These are phyloP conservation scores for Mesaphorura yosii DNA, from an alignment of 1,140 invertebrate genomes.

Conservation along the genomic window DNA sequence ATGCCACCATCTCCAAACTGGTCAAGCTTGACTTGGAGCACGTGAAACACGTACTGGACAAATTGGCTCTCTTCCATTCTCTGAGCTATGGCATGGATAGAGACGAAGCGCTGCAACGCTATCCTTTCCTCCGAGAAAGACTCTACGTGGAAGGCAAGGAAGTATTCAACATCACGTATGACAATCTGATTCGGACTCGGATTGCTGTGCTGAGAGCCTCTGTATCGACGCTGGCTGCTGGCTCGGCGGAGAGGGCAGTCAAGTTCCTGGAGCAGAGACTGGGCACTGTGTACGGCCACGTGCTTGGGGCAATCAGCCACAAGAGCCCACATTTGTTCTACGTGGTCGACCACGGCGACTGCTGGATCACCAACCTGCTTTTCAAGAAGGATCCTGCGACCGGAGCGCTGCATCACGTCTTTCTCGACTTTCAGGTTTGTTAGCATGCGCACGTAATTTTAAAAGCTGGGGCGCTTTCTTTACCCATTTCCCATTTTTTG, in stretches of 20 bases:
- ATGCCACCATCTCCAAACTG: not conserved
- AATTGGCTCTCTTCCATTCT: not conserved
- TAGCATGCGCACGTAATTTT: not conserved
- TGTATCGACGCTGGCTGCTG: no score
- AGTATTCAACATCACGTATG: no score
- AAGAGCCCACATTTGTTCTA: not conserved
- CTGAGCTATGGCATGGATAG: not conserved
- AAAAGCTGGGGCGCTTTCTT: no score
- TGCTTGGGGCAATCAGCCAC: no score
- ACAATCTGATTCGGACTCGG: no score
- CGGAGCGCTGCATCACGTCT: not conserved
- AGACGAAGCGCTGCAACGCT: not conserved
- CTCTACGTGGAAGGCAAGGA: no score
- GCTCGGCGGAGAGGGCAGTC: no score
- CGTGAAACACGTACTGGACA: constrained; percentile 1
- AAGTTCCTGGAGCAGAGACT: no score
- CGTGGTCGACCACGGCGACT: constrained; percentile 3
- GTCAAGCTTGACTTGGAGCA: not conserved
- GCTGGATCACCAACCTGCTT: constrained; percentile 7
- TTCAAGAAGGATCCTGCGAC: not conserved
- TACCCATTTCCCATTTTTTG: not conserved
- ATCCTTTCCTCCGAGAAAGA: no score
- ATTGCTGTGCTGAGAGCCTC: no score
- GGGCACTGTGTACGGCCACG: no score
- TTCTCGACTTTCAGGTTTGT: constrained; percentile 6